phyloP scores from a whole-genome alignment of 1,140 invertebrate genomes.

The Maniola jurtina region DNA sequence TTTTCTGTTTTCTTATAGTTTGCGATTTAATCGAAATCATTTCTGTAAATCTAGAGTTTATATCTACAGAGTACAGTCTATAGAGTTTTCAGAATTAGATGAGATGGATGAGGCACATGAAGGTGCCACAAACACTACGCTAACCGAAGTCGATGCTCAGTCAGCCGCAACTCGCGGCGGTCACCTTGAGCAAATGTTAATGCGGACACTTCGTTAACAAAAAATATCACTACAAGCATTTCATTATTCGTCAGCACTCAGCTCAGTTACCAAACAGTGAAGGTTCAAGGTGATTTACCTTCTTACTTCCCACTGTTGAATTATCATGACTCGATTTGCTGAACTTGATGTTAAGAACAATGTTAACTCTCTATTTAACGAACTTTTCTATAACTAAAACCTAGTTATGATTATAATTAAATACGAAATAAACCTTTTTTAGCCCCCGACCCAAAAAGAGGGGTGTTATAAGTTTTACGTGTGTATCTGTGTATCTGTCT shows the following conservation, averaged over 20 bases:
- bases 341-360: neutral
- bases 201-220: constrained; percentile 57
- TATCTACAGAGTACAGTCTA: neutral
- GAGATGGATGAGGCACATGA: constrained; percentile 22
- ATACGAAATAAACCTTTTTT: too few relatives aligned
- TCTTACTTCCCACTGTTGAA: constrained; percentile 16
- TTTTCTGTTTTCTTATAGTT: too few relatives aligned
- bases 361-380: too few relatives aligned
- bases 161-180: constrained; percentile 66
- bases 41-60: too few relatives aligned
- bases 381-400: too few relatives aligned
- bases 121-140: constrained; percentile 25
- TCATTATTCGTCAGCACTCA: constrained; percentile 49
- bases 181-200: constrained; percentile 76
- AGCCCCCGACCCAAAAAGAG: too few relatives aligned
- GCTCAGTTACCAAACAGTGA: constrained; percentile 39
- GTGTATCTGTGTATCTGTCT: too few relatives aligned
- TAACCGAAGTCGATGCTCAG: constrained; percentile 55
- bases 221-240: constrained; percentile 62
- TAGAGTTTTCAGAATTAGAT: constrained; percentile 1
- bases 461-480: too few relatives aligned
- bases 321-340: constrained; percentile 3
- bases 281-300: constrained; percentile 46
- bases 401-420: too few relatives aligned
- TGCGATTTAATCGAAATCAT: too few relatives aligned